Conservation (phyloP, 2,113 vertebrate species). For the Crypturellus undulatus region DNA sequence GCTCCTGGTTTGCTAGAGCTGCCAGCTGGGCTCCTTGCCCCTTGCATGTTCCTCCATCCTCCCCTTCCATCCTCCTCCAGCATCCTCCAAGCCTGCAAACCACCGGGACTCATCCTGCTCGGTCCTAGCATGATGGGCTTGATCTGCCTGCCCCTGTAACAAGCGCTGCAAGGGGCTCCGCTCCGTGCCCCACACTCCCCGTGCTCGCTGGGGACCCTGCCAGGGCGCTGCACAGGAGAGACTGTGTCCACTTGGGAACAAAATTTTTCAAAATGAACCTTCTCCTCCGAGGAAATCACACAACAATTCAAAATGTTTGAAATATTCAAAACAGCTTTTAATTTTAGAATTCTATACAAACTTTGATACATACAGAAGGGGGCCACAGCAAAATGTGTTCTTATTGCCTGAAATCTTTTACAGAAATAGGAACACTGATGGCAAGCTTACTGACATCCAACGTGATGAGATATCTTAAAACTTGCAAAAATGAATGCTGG, state of each 20-base stretch:
- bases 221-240: background rate
- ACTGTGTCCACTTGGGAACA: background rate
- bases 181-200: too few species aligned
- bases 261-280: background rate
- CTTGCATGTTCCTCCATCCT: background rate
- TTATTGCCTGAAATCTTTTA: conserved; percentile 80
- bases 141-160: background rate
- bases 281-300: background rate
- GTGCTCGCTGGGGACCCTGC: too few species aligned
- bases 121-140: background rate
- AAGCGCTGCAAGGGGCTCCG: too few species aligned
- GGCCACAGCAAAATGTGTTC: conserved; percentile 76
- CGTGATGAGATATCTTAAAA: conserved; percentile 67
- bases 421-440: conserved; percentile 69
- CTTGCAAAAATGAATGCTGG: conserved; percentile 65
- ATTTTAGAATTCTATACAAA: conserved; percentile 82
- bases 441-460: conserved; percentile 71
- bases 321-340: conserved; percentile 83
- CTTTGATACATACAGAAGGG: conserved; percentile 81
- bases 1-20: too few species aligned
- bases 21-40: background rate
- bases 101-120: background rate
- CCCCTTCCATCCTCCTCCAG: background rate
- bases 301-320: conserved; percentile 42
- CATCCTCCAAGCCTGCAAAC: background rate